A percentile compares a stretch with the other conserved stretches of the same genome.
Evolutionary conservation across 2,797 vertebrate genomes (phyloP).

Genomic region (Potorous gilbertii): DNA sequence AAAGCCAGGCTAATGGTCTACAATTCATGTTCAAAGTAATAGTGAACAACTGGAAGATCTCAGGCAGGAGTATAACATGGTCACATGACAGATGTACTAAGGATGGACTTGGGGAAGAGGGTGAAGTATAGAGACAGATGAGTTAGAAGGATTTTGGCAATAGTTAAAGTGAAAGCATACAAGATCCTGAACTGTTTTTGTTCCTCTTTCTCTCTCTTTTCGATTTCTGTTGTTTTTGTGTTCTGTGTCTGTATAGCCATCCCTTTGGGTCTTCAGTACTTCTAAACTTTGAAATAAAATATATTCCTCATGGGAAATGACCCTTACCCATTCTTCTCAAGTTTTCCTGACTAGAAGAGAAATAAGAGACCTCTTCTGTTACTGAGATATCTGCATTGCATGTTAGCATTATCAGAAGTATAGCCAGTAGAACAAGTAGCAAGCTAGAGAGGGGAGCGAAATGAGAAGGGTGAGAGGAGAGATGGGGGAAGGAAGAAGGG

Average conservation of each 20-base stretch:
- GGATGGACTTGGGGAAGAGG: neutral
- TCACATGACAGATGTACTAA: neutral
- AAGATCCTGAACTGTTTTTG: neutral
- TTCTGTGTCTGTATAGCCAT: neutral
- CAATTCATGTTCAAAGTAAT: neutral
- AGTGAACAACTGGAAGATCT: neutral
- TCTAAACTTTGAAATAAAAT: slow-evolving; percentile 46
- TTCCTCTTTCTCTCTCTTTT: neutral
- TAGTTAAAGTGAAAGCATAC: neutral
- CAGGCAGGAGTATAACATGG: neutral
- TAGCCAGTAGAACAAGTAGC: slow-evolving; percentile 17
- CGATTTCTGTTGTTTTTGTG: neutral
- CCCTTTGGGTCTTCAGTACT: neutral
- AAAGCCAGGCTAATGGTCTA: neutral
- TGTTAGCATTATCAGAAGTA: neutral
- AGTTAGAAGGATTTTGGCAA: neutral
- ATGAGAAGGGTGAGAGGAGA: neutral
- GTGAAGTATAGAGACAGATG: neutral
- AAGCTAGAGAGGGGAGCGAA: slow-evolving; percentile 3
- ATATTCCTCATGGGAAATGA: slow-evolving; percentile 15
- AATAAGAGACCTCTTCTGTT: slow-evolving; percentile 47
- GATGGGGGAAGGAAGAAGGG: no score
- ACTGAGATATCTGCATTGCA: slow-evolving; percentile 21
- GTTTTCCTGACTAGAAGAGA: slow-evolving; percentile 1
- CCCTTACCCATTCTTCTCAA: slow-evolving; percentile 45